Evolutionary conservation across 1,140 invertebrate genomes (phyloP).

Genomic region (Drosophila pseudoobscura): DNA sequence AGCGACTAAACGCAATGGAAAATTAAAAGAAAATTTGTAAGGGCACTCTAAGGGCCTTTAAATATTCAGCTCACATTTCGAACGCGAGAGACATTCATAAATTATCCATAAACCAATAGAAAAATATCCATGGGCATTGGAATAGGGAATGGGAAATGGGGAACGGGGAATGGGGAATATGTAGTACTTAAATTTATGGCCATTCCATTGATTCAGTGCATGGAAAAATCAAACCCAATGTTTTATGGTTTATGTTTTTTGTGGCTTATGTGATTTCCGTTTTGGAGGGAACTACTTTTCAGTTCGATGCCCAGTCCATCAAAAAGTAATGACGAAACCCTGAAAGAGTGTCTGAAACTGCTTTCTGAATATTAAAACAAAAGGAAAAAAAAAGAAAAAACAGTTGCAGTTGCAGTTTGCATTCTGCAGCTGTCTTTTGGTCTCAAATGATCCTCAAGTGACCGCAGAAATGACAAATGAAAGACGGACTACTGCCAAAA

Average conservation of each 20-base stretch:
- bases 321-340: constrained; percentile 27
- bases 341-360: constrained; percentile 43
- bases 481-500: constrained; percentile 19
- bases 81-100: constrained; percentile 72
- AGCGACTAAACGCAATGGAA: constrained; percentile 15
- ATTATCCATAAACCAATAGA: constrained; percentile 69
- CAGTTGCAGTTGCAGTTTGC: constrained; percentile 13
- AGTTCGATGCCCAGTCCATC: constrained; percentile 30
- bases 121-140: constrained; percentile 3
- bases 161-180: constrained; percentile 18
- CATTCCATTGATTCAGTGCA: constrained; percentile 72
- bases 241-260: constrained; percentile 79
- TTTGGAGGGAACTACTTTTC: constrained; percentile 41
- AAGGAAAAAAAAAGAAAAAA: constrained; percentile 16
- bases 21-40: neutral
- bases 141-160: constrained; percentile 5
- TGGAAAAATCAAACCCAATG: constrained; percentile 30
- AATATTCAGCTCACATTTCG: constrained; percentile 71
- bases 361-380: constrained; percentile 77
- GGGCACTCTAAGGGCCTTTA: constrained; percentile 27
- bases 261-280: constrained; percentile 77
- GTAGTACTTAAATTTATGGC: constrained; percentile 54
- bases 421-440: constrained; percentile 41
- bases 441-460: constrained; percentile 66
- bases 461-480: constrained; percentile 59